Evolutionary conservation across 2,888 invertebrate genomes (phyloP).

Genomic region (Helobdella robusta): DNA sequence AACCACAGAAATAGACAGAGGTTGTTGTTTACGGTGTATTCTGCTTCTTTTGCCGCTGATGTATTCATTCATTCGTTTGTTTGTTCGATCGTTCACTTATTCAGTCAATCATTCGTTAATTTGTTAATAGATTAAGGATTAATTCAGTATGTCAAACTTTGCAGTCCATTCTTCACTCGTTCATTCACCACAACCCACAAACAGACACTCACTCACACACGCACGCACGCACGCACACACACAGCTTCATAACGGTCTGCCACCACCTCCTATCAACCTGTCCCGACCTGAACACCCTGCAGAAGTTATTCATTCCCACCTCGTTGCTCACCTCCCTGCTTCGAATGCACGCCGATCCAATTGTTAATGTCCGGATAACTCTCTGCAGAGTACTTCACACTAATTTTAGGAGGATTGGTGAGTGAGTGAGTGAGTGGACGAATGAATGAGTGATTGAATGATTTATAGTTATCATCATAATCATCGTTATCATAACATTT

Average conservation of each 20-base stretch:
- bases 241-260: slow-evolving; percentile 13
- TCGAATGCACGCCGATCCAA: slow-evolving; percentile 16
- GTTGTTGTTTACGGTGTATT: no score
- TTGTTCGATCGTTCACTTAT: no score
- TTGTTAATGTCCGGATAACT: slow-evolving; percentile 21
- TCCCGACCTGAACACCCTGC: neutral
- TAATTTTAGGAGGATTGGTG: slow-evolving; percentile 16
- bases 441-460: neutral
- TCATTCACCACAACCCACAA: no score
- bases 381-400: slow-evolving; percentile 8
- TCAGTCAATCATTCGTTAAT: no score
- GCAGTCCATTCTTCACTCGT: neutral
- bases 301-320: neutral
- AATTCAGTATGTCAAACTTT: no score
- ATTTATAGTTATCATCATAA: neutral
- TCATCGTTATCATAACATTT: neutral
- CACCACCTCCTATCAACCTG: slow-evolving; percentile 9
- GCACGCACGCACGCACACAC: no score
- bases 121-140: no score
- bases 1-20: neutral
- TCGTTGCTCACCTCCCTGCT: slow-evolving; percentile 12
- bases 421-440: no score
- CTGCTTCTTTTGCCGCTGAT: no score
- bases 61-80: no score
- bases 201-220: no score